These are phyloP conservation scores for Eurois occulta DNA, from an alignment of 2,888 invertebrate species.

Conservation along the genomic window DNA sequence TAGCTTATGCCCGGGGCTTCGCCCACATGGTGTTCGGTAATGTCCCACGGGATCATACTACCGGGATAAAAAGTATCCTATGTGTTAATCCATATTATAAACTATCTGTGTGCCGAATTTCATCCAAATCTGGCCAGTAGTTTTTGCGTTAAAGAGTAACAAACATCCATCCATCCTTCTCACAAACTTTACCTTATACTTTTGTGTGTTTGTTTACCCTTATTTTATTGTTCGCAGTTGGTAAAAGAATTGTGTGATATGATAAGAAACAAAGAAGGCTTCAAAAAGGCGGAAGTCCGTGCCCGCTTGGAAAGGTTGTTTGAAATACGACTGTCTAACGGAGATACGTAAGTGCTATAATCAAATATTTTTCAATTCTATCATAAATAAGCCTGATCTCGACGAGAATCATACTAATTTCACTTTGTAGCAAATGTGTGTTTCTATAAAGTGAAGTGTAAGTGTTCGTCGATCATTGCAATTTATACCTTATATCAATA, in stretches of 20 bases:
- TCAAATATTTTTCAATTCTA: not conserved
- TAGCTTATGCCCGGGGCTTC: too few species aligned
- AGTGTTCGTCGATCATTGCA: not conserved
- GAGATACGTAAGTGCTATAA: slow-evolving; percentile 83
- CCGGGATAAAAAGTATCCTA: too few species aligned
- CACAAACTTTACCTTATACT: too few species aligned
- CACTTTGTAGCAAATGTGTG: not conserved
- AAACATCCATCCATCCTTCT: too few species aligned
- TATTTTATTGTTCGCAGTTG: slow-evolving; percentile 74
- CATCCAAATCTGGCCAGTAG: too few species aligned
- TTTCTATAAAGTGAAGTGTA: not conserved
- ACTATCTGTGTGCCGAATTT: too few species aligned
- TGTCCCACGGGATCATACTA: too few species aligned
- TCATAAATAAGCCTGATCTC: not conserved
- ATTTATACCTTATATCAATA: not conserved
- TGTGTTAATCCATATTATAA: too few species aligned
- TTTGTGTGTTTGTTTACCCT: not conserved
- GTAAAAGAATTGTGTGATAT: slow-evolving; percentile 83
- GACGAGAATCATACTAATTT: not conserved
- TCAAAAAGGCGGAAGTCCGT: slow-evolving; percentile 77
- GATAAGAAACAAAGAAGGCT: slow-evolving; percentile 77
- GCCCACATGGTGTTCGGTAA: too few species aligned
- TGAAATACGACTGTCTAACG: slow-evolving; percentile 83
- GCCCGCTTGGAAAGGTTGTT: slow-evolving; percentile 81
- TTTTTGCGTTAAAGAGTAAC: too few species aligned